Base-by-base conservation (phyloP, 2,797 vertebrate species). In the Enoplosus armatus region DNA sequence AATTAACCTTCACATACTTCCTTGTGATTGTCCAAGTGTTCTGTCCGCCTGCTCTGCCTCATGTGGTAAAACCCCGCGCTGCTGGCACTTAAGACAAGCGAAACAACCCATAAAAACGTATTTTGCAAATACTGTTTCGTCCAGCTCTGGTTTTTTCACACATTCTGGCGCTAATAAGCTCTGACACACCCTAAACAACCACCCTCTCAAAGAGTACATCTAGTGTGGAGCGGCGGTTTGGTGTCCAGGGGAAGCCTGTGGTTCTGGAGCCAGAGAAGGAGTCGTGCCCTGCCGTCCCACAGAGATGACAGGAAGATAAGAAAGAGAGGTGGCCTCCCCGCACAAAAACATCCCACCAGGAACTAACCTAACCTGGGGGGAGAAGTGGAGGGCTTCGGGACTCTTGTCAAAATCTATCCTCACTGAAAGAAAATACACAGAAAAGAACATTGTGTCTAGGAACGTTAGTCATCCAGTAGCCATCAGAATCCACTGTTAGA, bases 221-320 rank as follows among this genome's bases (percentile, higher is more conserved):
- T 55, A 83, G 84, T 62, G 75, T 73, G 83, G 80, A 90, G 88
- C 80, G 3, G 85, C 27, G 66, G 84, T 90, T 90, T 85, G 86
- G 83, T 86, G 91, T 93, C 86, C 83, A 79, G 89, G 89, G 89
- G 90, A 87, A 92, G 87, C 91, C 93, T 94, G 93, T 31, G 92
- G 96, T 94, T 95, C 93, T 94, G 95, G 95, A 95, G 95, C 96
- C 96, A 95, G 93, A 92, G 89, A 87, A 71, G 85, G 92, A 94
- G 95, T 95, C 95, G 87, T 89, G 91, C 92, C 94, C 93, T 93
- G 95, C 95, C 87, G 93, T 96, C 96, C 96, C 94, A 95, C 96
- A 94, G 96, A 95, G 95, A 95, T 95, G 96, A 96, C 96, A 96
- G 96, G 93, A 95, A 96, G 96, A 96, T 95, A 95, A 94, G 93